Percentiles rank a stretch among this genome's conserved stretches.
phyloP scores from a whole-genome alignment of 2,113 vertebrate species.

The Aleadryas rufinucha region DNA sequence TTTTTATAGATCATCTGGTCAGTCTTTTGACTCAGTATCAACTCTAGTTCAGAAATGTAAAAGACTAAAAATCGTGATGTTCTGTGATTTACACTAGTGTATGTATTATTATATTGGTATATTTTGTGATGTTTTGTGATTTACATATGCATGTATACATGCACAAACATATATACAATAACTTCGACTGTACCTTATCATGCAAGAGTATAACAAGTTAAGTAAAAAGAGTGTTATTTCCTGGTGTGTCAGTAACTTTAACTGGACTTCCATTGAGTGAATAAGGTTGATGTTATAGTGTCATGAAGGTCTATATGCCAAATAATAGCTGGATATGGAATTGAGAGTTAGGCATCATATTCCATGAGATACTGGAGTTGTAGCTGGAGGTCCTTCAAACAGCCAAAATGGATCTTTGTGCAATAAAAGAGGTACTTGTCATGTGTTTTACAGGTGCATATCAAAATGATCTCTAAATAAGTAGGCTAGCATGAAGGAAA shows the following conservation, averaged over 20 bases:
- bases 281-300: not conserved
- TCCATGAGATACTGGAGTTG: not conserved
- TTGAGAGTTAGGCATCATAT: not conserved
- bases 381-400: not conserved
- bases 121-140: not conserved
- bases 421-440: not conserved
- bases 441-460: not conserved
- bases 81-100: not conserved
- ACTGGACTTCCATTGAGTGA: not conserved
- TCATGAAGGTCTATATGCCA: not conserved
- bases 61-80: not conserved
- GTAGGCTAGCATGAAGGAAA: not conserved
- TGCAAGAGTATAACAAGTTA: not conserved
- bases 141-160: not conserved
- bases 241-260: not conserved
- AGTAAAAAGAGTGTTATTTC: not conserved
- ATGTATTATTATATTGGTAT: not conserved
- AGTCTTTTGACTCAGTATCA: not conserved
- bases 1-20: not conserved
- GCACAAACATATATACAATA: not conserved
- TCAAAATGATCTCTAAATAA: not conserved
- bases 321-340: not conserved
- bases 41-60: not conserved
- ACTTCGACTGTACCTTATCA: not conserved
- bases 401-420: not conserved